Base-by-base conservation (phyloP, 2,113 vertebrate genomes). In the Girardinichthys multiradiatus region DNA sequence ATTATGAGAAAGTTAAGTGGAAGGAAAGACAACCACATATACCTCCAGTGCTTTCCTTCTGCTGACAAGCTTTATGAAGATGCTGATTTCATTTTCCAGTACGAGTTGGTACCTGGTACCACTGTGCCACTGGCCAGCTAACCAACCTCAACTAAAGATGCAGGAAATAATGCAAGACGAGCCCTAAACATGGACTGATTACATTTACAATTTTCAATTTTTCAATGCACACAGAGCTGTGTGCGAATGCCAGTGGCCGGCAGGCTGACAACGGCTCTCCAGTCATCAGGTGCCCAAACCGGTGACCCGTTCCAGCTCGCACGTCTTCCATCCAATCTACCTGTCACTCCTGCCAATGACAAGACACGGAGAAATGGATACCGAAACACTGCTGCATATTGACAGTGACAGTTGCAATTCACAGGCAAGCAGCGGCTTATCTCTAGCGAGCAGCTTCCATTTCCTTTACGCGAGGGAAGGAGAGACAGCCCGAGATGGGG, bases 341-440 rank as follows among this genome's bases (percentile, higher is more conserved):
- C 84, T 71, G 90, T 92, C 92, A 92, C 83, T 93, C 80, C 82
- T 84, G 82, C 86, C 86, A 89, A 84, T 71, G 88, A 84, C 84
- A 63, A 77, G 83, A 87, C 87, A 81, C n/a, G 72, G 37, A 76
- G 87, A 84, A 87, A 89, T 83, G 88, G 90, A 89, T 80, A 82
- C 82, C 2, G 62, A 29, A 64, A 63, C 59, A 59, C 37, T 12
- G 75, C 81, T 70, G 80, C 72, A 84, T 87, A 91, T 86, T 91
- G 92, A 90, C 90, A 88, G 76, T 79, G 85, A 91, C 82, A 86
- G 90, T 76, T 81, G 86, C 89, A 86, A 88, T 89, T 91, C 92
- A 80, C 86, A 78, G 79, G 69, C 73, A 58, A 69, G 79, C 60
- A 74, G 81, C 90, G 65, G 86, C 91, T 93, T 93, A 93, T 94